Conservation (phyloP, 2,888 invertebrate species). For the Scaptomyza reducta region DNA sequence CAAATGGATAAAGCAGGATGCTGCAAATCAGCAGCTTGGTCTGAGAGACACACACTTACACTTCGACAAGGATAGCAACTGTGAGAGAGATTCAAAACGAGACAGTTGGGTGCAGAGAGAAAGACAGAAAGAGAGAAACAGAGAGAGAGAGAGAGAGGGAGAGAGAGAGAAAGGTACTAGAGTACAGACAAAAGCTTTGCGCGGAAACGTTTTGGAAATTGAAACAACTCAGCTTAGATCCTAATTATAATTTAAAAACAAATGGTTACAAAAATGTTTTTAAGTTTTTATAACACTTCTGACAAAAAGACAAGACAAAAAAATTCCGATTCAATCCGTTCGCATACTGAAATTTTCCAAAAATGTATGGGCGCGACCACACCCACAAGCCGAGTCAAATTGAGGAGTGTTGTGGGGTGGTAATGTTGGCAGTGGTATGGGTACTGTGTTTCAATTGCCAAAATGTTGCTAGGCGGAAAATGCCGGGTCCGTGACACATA, state of each 20-base stretch:
- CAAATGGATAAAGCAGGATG: conserved; percentile 77
- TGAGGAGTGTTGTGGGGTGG: background rate
- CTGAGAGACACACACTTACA: conserved; percentile 23
- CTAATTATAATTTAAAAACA: conserved; percentile 4
- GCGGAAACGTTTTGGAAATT: conserved; percentile 56
- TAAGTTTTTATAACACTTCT: background rate
- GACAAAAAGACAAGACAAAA: background rate
- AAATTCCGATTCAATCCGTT: background rate
- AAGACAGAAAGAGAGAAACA: conserved; percentile 2
- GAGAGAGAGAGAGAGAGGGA: background rate
- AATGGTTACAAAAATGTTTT: background rate
- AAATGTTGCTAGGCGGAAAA: conserved; percentile 66
- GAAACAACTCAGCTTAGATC: conserved; percentile 23
- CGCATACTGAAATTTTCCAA: background rate
- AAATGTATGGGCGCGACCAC: conserved; percentile 28
- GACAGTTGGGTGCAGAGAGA: conserved; percentile 6
- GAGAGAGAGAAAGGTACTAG: conserved; percentile 2
- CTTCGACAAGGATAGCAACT: conserved; percentile 8
- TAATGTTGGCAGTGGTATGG: conserved; percentile 3
- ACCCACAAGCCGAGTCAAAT: conserved; percentile 29
- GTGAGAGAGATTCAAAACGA: conserved; percentile 16
- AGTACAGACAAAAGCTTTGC: conserved; percentile 57
- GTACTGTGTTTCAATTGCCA: conserved; percentile 38
- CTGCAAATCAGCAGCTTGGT: conserved; percentile 62
- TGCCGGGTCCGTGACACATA: conserved; percentile 52